Conservation (phyloP, 2,888 invertebrate genomes). For the Diogma glabrata region DNA sequence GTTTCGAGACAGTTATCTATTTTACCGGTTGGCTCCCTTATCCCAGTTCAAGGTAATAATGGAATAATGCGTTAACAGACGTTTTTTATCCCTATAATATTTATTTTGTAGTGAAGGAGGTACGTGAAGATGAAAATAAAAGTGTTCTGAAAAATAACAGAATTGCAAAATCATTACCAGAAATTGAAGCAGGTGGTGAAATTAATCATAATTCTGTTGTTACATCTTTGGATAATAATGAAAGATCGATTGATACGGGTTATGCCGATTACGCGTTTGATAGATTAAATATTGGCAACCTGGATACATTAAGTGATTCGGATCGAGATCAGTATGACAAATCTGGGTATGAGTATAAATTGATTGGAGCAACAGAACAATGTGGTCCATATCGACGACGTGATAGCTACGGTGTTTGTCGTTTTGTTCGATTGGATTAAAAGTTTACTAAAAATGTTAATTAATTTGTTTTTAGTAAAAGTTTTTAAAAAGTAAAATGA, state of each 20-base stretch:
- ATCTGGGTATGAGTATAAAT: conserved; percentile 38
- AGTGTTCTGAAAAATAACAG: too few relatives aligned
- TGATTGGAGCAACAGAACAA: conserved; percentile 57
- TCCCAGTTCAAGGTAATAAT: conserved; percentile 6
- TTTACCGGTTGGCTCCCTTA: conserved; percentile 2
- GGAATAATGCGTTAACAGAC: too few relatives aligned
- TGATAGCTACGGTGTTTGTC: conserved; percentile 54
- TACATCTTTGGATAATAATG: conserved; percentile 10
- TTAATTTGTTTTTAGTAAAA: too few relatives aligned
- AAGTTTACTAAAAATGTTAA: too few relatives aligned
- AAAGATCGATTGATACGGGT: conserved; percentile 10
- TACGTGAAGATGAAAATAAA: too few relatives aligned
- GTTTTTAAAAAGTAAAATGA: too few relatives aligned
- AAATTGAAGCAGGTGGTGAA: conserved; percentile 3
- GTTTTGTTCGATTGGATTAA: conserved; percentile 24
- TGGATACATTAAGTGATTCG: conserved; percentile 16
- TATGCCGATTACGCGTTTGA: conserved; percentile 14
- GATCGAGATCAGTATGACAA: conserved; percentile 18
- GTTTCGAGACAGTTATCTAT: too few relatives aligned
- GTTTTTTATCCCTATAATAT: too few relatives aligned
- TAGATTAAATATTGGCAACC: conserved; percentile 14
- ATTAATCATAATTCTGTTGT: conserved; percentile 10
- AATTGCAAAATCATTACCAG: conserved; percentile 1
- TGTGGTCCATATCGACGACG: conserved; percentile 61
- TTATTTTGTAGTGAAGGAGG: too few relatives aligned